Base-by-base conservation (phyloP, 2,797 vertebrate genomes). In the Darevskia nairensis region DNA sequence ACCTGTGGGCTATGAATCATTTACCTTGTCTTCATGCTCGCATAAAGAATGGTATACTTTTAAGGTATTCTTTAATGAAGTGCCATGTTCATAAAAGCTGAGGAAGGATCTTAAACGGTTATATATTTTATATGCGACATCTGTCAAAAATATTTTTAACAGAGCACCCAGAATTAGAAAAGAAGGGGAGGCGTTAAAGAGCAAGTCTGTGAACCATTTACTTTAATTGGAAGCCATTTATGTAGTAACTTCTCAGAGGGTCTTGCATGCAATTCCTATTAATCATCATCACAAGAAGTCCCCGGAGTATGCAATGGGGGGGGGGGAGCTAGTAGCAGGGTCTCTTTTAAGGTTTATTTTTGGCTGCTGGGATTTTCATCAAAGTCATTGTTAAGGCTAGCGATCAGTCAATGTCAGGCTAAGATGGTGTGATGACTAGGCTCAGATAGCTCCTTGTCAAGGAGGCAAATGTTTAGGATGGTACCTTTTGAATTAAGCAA, bases 271-370 rank as follows among this genome's bases (percentile, higher is more conserved):
- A 85, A 35, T 82, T 77, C 82, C 89, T 89, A 78, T 88, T 85
- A 87, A 88, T 88, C 0, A 50, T 77, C 87, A 85, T 90, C 86
- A 86, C 74, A 92, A 87, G 41, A 85, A 79, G 69, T 29, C 79
- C 41, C 6, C 3, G 41, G 77, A 90, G 27, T 77, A 61, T 86
- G 80, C 85, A 87, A n/a, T 8, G 8, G 1, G 5, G 27, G 21
- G n/a, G 17, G 19, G 19, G 25, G 72, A 19, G 72, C 78, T 32
- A 89, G 69, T 81, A 79, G 41, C 69, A 86, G n/a, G 39, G 35
- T 85, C 32, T 81, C 19, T 86, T 89, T 89, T 90, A 59, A 93
- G 75, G 15, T 85, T 87, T 82, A 85, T 88, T 94, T 94, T 89
- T 92, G 86, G 8, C 27, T 88, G 71, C 44, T 25, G 72, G 29